phyloP scores from a whole-genome alignment of 2,113 vertebrate genomes.

The Petrocephalus zakoni region DNA sequence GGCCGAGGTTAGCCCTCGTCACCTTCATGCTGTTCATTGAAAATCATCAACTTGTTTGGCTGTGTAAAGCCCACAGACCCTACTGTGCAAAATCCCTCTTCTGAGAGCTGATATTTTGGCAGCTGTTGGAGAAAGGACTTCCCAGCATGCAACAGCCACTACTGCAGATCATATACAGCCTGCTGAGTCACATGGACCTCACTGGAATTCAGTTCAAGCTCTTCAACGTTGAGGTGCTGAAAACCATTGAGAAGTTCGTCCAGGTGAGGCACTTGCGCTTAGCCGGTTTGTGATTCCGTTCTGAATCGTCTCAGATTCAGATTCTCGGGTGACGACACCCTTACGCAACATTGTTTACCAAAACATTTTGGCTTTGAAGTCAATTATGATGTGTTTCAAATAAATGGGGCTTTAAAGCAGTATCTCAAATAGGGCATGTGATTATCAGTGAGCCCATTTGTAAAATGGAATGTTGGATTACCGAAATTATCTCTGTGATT shows the following conservation, averaged over 20 bases:
- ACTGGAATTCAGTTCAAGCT: conserved; percentile 85
- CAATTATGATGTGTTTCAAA: not conserved
- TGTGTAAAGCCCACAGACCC: not conserved
- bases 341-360: not conserved
- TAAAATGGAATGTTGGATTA: not conserved
- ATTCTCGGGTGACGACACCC: not conserved
- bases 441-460: not conserved
- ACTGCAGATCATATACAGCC: conserved; percentile 91
- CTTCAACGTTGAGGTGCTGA: conserved; percentile 90
- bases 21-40: not conserved
- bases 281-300: not conserved
- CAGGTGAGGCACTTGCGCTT: conserved; percentile 66
- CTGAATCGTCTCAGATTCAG: not conserved
- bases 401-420: not conserved
- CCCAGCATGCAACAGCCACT: conserved; percentile 94
- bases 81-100: not conserved
- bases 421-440: not conserved
- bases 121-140: conserved; percentile 94
- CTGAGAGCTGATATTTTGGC: conserved; percentile 17
- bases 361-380: not conserved
- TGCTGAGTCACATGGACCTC: conserved; percentile 94
- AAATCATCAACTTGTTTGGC: not conserved
- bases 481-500: not conserved
- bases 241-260: conserved; percentile 95
- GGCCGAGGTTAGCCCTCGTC: conserved; percentile 71